Base-by-base conservation (phyloP, 2,888 invertebrate species). In the Aphelenchoides bicaudatus region DNA sequence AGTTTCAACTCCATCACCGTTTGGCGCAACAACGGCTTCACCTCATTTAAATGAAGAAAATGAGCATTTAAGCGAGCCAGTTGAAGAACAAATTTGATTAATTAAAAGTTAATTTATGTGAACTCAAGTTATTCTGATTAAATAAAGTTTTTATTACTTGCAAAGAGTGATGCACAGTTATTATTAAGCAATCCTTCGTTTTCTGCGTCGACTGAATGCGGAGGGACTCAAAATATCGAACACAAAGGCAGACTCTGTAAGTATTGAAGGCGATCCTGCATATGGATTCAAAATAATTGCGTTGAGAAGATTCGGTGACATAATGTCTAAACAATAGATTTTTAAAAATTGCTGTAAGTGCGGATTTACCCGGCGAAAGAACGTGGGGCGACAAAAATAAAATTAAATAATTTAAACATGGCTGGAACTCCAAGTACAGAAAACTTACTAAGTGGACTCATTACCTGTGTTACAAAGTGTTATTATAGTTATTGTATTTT, bases 211-310 rank as follows among this genome's bases (percentile, higher is more conserved):
- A 13, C 13, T 13, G 13, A 34, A 34, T 13, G 16, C 13, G 13
- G 34, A 34, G 0, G 71, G 71, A 2, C 68, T 67, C 2, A 71
- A 56, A 27, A 71, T 58, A 16, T 63, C 63, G 30, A 62, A 65
- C 2, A 67, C 65, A 23, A 71, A 49, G 0, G 65, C 66, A 3
- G 67, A 67, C 48, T 70, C 70, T 0, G 71, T 70, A 55, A 67
- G 67, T n/a, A 71, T 55, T 3, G 71, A 60, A 3, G 71, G 71
- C 0, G 47, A 53, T n/a, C 39, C 39, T 6, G 28, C 27, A 6
- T 50, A 56, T 1, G 56, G 56, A 19, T 48, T 56, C 19, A 49
- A 19, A 34, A 50, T 19, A 10, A 39, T 34, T 28, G 38, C 69
- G 19, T 64, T 68, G 8, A 69, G 55, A 31, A 71, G 56, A 1